phyloP scores from a whole-genome alignment of 2,113 vertebrate species.

The Uria aalge region DNA sequence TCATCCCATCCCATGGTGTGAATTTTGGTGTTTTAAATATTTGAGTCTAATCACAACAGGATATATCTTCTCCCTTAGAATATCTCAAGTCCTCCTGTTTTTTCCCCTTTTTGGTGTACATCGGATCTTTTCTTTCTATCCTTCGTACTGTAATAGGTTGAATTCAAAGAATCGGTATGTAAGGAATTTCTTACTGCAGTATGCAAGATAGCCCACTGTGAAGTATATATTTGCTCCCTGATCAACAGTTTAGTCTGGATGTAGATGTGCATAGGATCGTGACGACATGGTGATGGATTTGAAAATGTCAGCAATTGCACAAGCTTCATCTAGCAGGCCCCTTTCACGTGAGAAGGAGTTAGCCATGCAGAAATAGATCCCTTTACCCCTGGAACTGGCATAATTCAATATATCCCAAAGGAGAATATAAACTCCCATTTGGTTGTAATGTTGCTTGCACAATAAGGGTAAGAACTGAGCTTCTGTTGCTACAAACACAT shows the following conservation, averaged over 20 bases:
- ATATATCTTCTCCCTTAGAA: not conserved
- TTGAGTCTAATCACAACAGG: not conserved
- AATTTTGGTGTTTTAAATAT: not conserved
- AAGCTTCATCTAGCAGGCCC: not conserved
- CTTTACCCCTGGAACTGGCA: not conserved
- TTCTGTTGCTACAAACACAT: not conserved
- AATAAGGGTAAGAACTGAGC: not conserved
- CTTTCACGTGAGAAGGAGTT: not conserved
- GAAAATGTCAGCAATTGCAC: not conserved
- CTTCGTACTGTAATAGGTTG: not conserved
- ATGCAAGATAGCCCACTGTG: not conserved
- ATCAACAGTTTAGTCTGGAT: not conserved
- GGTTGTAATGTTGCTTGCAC: not conserved
- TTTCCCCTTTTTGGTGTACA: not conserved
- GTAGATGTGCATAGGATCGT: not conserved
- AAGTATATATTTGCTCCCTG: not conserved
- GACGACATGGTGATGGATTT: not conserved
- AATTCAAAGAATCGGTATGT: not conserved
- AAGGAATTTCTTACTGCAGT: not conserved
- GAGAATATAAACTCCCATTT: not conserved
- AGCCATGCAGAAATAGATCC: not conserved
- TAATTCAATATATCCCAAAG: not conserved
- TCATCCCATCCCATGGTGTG: not conserved
- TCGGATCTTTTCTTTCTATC: not conserved
- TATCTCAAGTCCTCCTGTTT: not conserved